A percentile compares a stretch with the other conserved stretches of the same genome.
Conservation (phyloP, 2,888 invertebrate species). For the Leucophenga montana region DNA sequence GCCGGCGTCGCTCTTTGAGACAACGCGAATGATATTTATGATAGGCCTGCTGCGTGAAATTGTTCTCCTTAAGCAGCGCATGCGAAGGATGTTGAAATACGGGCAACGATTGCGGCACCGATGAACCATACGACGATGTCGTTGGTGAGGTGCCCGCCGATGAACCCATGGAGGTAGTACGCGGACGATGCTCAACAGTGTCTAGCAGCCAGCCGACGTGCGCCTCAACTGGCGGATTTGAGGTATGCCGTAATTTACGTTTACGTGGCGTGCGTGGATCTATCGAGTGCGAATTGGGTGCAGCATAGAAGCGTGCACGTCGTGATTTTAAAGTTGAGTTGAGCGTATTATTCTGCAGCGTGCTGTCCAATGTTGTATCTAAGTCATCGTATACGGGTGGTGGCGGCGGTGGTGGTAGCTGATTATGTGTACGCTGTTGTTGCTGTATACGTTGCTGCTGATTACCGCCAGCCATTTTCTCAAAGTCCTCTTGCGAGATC, state of each 20-base stretch:
- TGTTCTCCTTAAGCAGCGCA: constrained; percentile 93
- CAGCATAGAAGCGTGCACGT: constrained; percentile 93
- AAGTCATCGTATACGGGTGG: constrained; percentile 79
- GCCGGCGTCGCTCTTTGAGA: constrained; percentile 88
- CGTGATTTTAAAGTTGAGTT: constrained; percentile 71
- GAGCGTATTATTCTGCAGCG: constrained; percentile 49
- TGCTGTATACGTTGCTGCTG: constrained; percentile 30
- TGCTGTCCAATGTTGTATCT: constrained; percentile 48
- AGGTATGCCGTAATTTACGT: constrained; percentile 92
- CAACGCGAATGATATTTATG: constrained; percentile 96
- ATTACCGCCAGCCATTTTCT: constrained; percentile 81
- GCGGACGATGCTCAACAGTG: constrained; percentile 85
- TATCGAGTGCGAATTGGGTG: constrained; percentile 82
- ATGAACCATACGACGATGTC: constrained; percentile 76
- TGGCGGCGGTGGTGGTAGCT: constrained; percentile 85
- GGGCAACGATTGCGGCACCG: constrained; percentile 87
- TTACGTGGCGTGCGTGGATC: constrained; percentile 84
- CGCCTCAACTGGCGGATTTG: constrained; percentile 94
- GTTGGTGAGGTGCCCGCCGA: constrained; percentile 85
- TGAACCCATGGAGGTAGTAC: constrained; percentile 87
- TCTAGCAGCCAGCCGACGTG: constrained; percentile 99
- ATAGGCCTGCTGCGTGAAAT: constrained; percentile 98
- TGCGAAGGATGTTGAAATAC: constrained; percentile 97
- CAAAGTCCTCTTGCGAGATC: constrained; percentile 90
- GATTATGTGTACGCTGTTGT: constrained; percentile 74